A percentile compares a stretch with the other conserved stretches of the same genome.
phyloP scores from a whole-genome alignment of 2,113 vertebrate genomes.

The Neodontobutis hainanensis region DNA sequence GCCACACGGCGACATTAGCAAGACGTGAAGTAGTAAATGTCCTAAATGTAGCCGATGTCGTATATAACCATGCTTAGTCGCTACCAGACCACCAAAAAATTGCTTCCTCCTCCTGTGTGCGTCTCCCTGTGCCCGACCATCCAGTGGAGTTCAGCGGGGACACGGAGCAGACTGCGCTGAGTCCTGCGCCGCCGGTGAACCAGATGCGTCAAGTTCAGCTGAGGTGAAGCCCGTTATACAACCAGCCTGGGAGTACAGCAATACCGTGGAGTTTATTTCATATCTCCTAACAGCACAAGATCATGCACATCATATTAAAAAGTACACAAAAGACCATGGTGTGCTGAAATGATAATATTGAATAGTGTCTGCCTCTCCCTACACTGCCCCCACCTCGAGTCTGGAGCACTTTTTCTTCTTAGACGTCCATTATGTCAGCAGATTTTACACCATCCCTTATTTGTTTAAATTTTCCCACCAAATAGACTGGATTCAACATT shows the following conservation, averaged over 20 bases:
- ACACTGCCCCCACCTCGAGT: slow-evolving; percentile 43
- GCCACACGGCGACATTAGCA: slow-evolving; percentile 20
- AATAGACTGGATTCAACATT: no score
- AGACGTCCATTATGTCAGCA: slow-evolving; percentile 31
- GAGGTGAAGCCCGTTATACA: slow-evolving; percentile 80
- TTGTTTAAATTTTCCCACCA: no score
- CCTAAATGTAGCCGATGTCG: neutral
- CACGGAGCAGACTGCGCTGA: slow-evolving; percentile 55
- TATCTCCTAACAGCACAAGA: slow-evolving; percentile 18
- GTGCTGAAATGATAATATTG: slow-evolving; percentile 42
- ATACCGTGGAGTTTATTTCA: slow-evolving; percentile 32
- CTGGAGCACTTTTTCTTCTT: slow-evolving; percentile 34
- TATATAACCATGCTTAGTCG: neutral
- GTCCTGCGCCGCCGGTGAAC: slow-evolving; percentile 59
- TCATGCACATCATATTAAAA: slow-evolving; percentile 32
- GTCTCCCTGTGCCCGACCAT: slow-evolving; percentile 33
- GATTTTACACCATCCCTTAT: neutral
- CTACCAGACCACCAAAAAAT: slow-evolving; percentile 1
- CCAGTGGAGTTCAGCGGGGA: slow-evolving; percentile 63
- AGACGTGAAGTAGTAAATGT: neutral
- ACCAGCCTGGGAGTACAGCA: slow-evolving; percentile 45
- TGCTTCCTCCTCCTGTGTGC: slow-evolving; percentile 6
- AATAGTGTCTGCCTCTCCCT: slow-evolving; percentile 32
- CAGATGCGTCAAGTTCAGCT: slow-evolving; percentile 79
- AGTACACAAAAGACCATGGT: slow-evolving; percentile 29